Conservation (phyloP, 2,113 vertebrate genomes). For the Crocuta crocuta region DNA sequence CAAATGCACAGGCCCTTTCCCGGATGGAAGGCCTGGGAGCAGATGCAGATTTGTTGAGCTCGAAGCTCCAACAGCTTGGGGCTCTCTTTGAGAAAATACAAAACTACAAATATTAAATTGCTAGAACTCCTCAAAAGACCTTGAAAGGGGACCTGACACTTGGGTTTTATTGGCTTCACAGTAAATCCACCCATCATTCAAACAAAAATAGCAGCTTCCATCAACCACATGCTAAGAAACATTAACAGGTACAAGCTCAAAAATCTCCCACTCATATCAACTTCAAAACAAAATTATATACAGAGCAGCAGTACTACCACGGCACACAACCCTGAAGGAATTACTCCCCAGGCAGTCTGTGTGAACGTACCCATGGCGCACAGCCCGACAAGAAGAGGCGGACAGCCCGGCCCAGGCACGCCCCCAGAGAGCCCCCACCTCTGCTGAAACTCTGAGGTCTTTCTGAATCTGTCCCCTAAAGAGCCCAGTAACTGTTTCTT, state of each 20-base stretch:
- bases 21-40: neutral
- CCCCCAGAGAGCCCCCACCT: neutral
- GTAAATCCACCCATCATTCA: neutral
- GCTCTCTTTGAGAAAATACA: neutral
- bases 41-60: neutral
- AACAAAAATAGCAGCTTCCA: neutral
- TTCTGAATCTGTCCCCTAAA: neutral
- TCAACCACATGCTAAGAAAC: neutral
- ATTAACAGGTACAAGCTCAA: neutral
- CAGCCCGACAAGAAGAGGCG: fast-evolving
- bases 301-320: fast-evolving
- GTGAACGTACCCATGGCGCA: neutral
- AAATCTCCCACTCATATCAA: neutral
- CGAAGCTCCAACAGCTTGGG: neutral
- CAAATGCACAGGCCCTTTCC: neutral
- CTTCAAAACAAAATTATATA: neutral
- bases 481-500: neutral
- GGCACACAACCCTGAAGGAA: neutral
- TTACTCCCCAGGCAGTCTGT: neutral
- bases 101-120: conserved; percentile 1
- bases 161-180: neutral
- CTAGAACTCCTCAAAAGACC: neutral
- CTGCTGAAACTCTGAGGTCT: neutral
- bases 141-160: neutral
- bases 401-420: neutral